Evolutionary conservation across 2,888 invertebrate species (phyloP), one percentile per base, ranked within the genome.

Genomic region (Epistrophe grossulariae): DNA sequence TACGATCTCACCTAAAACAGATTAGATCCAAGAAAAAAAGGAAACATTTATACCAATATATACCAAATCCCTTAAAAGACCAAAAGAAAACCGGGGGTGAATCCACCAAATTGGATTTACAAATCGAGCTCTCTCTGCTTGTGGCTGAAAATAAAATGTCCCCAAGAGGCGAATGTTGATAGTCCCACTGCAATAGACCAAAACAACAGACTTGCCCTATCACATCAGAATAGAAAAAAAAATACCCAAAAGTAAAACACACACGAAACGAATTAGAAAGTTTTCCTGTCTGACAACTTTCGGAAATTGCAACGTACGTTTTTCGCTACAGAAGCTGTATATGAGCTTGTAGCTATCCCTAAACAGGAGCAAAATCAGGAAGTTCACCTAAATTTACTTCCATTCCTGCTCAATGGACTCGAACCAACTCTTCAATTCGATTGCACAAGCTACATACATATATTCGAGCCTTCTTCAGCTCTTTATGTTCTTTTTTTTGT

Each of bases 231-330:
- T 38, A 38, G 1, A 40, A 31, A 50, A 35, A 43, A 48, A 64
- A 38, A 50, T 19, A 17, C 6, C 17, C 48, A 48, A 43, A 68
- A 68, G 50, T 50, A 50, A 70, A 55, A 55, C 70, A 55, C 38
- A 68, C 70, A 87, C 79, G 79, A 79, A 87, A 87, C 71, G 79
- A 83, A 87, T 87, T 83, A 87, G 79, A 83, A 87, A 87, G 87
- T 87, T 87, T 87, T 87, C 83, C 87, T 76, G 83, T 87, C 87
- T 83, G 83, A 87, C 83, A 87, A 83, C 74, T 87, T 87, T 79
- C 71, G 79, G 79, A 87, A 87, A 83, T 83, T 87, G 87, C 76
- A 79, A 79, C 79, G 57, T 83, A 83, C 76, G 64, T 66, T 55
- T 28, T 50, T 28, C 5, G 5, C 8, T 15, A 28, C 4, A 55